Base-by-base conservation (phyloP, 2,113 vertebrate genomes). In the Morone saxatilis region DNA sequence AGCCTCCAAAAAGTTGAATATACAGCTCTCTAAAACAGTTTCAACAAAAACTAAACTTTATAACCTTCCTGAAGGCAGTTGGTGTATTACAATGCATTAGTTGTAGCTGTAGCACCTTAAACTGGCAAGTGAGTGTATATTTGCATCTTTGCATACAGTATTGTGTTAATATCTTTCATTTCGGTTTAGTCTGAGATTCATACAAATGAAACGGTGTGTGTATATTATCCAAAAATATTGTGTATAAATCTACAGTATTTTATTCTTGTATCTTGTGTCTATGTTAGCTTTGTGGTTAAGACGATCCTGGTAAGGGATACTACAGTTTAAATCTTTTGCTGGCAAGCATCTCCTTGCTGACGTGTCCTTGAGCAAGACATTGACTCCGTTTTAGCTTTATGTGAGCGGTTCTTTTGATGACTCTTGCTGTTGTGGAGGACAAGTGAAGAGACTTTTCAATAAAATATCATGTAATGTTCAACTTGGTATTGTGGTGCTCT, bases 321-420 rank as follows among this genome's bases (percentile, higher is more conserved):
- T n/a, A 51, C 60, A 45, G 53, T 50, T 38, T 31, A 7, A 78
- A 67, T 70, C 4, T 40, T 78, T 54, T 31, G 22, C 25, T 54
- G 50, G 48, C 48, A 65, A 80, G 22, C 57, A 17, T 36, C 19
- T 20, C 25, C 57, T 16, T 31, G 22, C 56, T 71, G 43, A 45
- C 2, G 20, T 66, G 36, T 50, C 43, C 47, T 66, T 66, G 20
- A 45, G 16, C 17, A 41, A 60, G 45, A 60, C n/a, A 47, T 17
- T 20, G 25, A 53, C 57, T 62, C 54, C 19, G 10, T 41, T 19
- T 43, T 7, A 38, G 22, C 31, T 17, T 47, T 9, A 41, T 51
- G 20, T n/a, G 51, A 22, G 36, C 38, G 59, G 51, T 20, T 67
- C 13, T 31, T 5, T 53, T 38, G n/a, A 4, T 63, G 47, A 68